These are phyloP conservation scores for Temnothorax unifasciatus DNA, from an alignment of 2,888 invertebrate genomes.

Conservation along the genomic window DNA sequence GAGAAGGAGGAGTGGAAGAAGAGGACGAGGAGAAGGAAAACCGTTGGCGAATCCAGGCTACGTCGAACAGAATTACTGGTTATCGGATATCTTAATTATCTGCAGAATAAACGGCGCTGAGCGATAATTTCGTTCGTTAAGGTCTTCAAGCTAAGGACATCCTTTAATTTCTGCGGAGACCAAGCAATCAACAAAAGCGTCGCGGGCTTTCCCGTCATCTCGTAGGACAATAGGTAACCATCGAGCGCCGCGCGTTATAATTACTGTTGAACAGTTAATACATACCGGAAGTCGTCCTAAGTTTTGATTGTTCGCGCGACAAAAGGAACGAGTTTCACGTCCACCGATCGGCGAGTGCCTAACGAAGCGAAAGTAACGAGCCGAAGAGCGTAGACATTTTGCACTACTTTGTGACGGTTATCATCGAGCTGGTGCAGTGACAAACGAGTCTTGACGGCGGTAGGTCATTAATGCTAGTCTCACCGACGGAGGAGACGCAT, in stretches of 20 bases:
- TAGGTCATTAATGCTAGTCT: slow-evolving; percentile 52
- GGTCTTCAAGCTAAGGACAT: not conserved
- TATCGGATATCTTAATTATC: slow-evolving; percentile 61
- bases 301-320: slow-evolving; percentile 34
- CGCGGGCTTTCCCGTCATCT: slow-evolving; percentile 11
- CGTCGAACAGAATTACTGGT: slow-evolving; percentile 54
- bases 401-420: not conserved
- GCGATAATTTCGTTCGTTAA: slow-evolving; percentile 53
- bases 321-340: not conserved
- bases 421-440: slow-evolving; percentile 11
- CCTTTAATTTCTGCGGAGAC: slow-evolving; percentile 32
- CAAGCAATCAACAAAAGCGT: slow-evolving; percentile 10
- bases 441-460: slow-evolving; percentile 42
- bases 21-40: slow-evolving; percentile 16
- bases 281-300: slow-evolving; percentile 7
- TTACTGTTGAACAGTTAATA: slow-evolving; percentile 27
- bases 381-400: slow-evolving; percentile 7
- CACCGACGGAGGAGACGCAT: slow-evolving; percentile 34
- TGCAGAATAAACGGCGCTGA: slow-evolving; percentile 23
- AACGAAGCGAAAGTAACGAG: slow-evolving; percentile 24
- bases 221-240: slow-evolving; percentile 4
- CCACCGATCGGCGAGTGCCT: slow-evolving; percentile 4
- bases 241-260: slow-evolving; percentile 19
- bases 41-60: slow-evolving; percentile 33
- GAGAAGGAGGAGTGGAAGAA: not conserved